phyloP scores from a whole-genome alignment of 2,113 vertebrate species.

The Leucopsar rothschildi region DNA sequence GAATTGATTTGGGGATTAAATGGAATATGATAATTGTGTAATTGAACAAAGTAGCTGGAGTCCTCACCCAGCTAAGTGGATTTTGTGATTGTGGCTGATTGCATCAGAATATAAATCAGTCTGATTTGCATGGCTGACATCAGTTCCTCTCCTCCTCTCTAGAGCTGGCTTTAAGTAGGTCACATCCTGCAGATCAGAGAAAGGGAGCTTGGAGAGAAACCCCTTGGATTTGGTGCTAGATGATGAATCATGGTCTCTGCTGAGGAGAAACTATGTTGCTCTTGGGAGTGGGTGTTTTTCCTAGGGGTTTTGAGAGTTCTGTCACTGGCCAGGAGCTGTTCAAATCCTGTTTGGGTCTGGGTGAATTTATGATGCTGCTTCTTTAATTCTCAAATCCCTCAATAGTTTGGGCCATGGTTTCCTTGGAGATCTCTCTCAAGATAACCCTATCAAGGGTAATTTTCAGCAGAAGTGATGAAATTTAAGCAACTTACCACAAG shows the following conservation, averaged over 20 bases:
- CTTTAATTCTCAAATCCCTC: not conserved
- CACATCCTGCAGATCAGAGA: not conserved
- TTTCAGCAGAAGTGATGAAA: not conserved
- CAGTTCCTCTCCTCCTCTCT: not conserved
- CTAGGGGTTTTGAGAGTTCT: not conserved
- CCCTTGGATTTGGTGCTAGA: not conserved
- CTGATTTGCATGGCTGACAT: slow-evolving; percentile 30
- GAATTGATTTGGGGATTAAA: slow-evolving; percentile 69
- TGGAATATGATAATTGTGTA: slow-evolving; percentile 67
- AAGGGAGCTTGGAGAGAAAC: not conserved
- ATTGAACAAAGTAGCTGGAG: slow-evolving; percentile 66
- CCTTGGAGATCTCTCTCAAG: not conserved
- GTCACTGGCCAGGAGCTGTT: not conserved
- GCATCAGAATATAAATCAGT: slow-evolving; percentile 66
- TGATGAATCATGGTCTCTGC: not conserved
- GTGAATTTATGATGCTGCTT: not conserved
- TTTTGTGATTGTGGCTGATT: slow-evolving; percentile 62
- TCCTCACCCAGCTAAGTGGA: slow-evolving; percentile 60
- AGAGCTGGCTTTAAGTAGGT: slow-evolving; percentile 1
- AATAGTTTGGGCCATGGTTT: not conserved
- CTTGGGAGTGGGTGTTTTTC: not conserved
- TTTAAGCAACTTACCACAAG: not conserved
- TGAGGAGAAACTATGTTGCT: not conserved
- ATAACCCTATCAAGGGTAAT: not conserved
- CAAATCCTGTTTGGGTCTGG: not conserved